Evolutionary conservation across 2,888 invertebrate species (phyloP), one percentile per base, ranked within the genome.

Genomic region (Archips crataeganus): DNA sequence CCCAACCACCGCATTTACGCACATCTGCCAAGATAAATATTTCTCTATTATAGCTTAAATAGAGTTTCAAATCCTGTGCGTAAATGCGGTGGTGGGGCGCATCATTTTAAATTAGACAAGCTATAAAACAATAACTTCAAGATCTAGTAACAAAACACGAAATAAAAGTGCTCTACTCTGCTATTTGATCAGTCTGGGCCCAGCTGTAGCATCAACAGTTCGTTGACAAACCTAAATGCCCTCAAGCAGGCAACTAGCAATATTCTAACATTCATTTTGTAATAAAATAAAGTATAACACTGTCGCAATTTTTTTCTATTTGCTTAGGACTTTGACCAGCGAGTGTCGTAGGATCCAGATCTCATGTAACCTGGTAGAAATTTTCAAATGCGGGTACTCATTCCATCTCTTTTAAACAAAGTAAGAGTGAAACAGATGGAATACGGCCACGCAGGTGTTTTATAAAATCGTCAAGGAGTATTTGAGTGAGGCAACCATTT

Each of bases 201-300:
- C 5, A 71, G 69, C 71, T 51, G 42, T 49, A 57, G 63, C 57
- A 70, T 72, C 77, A 76, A 77, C 78, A 51, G 45, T 51, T 69
- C 69, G 75, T 76, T 75, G 75, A 75, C 67, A 42, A 3, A 76
- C 60, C 73, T 68, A 72, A 67, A 64, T 74, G 74, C 61, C 70
- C 49, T 67, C 54, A 72, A 62, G 62, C 66, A 70, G 70, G 61
- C 70, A 70, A 61, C 75, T 75, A 77, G 77, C 77, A 77, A 74
- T 67, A 72, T 70, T 70, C 77, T 77, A 77, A 77, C 74, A 74
- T 74, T 70, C 60, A 75, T 73, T 67, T 70, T 68, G 66, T 64
- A 47, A 71, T 65, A 70, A 70, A 70, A 70, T 61, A 70, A 70
- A 32, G 62, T 60, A 62, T 60, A 62, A 70, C 49, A 71, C 57